Conservation (phyloP, 2,113 vertebrate genomes). For the Syrmaticus mikado region DNA sequence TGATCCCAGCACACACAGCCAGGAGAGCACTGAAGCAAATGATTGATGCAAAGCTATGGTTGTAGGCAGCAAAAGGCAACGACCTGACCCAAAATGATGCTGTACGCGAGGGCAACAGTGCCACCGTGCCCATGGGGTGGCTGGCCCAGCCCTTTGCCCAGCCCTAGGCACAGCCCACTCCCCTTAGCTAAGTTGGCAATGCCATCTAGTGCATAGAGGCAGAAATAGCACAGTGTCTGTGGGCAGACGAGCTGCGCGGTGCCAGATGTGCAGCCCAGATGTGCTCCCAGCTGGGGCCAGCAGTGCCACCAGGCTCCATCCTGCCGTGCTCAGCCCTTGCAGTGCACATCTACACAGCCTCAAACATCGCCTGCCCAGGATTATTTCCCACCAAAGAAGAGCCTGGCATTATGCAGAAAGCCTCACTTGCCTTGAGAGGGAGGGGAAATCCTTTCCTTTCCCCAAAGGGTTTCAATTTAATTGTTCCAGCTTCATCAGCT, state of each 20-base stretch:
- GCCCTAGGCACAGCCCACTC: background rate
- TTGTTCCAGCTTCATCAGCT: slow-evolving; percentile 14
- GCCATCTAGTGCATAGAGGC: slow-evolving; percentile 80
- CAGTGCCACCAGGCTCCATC: background rate
- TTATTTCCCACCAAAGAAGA: background rate
- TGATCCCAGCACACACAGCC: rapidly evolving
- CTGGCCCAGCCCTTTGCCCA: background rate
- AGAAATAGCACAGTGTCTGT: slow-evolving; percentile 53
- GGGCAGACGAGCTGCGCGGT: background rate
- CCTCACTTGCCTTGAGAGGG: background rate
- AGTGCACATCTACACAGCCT: rapidly evolving
- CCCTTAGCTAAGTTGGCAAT: slow-evolving; percentile 73
- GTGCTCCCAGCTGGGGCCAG: background rate
- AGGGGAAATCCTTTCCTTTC: background rate
- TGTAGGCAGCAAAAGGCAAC: background rate
- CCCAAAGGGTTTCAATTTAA: background rate
- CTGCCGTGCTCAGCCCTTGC: background rate
- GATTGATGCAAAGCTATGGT: rapidly evolving
- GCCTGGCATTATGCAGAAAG: background rate
- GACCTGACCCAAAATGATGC: background rate
- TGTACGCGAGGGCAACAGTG: rapidly evolving
- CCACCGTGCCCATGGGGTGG: background rate
- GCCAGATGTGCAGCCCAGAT: background rate
- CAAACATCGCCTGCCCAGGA: background rate
- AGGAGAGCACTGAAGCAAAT: background rate